Percentiles rank a stretch among this genome's conserved stretches.
Conservation (phyloP, 2,888 invertebrate genomes). For the Pterostichus niger region DNA sequence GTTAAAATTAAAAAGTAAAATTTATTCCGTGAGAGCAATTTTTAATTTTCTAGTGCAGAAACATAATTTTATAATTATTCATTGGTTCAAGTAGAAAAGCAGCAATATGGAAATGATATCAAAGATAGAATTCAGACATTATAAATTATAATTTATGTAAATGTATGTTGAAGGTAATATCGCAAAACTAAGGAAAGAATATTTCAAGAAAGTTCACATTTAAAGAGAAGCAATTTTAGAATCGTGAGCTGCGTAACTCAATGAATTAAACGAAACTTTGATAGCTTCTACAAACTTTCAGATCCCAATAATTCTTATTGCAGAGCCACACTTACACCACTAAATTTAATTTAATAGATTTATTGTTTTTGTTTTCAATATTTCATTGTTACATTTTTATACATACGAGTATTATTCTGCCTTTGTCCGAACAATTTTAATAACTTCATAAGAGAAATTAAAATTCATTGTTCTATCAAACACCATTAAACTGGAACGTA, state of each 20-base stretch:
- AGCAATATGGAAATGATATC: slow-evolving; percentile 30
- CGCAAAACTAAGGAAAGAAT: slow-evolving; percentile 33
- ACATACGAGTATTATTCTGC: too few relatives aligned
- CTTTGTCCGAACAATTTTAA: too few relatives aligned
- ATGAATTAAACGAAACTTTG: slow-evolving; percentile 25
- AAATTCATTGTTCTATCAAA: too few relatives aligned
- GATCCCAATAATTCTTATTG: slow-evolving; percentile 8
- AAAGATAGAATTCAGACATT: slow-evolving; percentile 28
- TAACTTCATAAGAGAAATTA: too few relatives aligned
- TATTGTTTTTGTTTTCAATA: neutral
- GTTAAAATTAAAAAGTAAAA: too few relatives aligned
- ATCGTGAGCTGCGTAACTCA: slow-evolving; percentile 36
- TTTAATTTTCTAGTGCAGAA: too few relatives aligned
- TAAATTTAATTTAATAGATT: neutral
- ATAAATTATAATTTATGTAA: slow-evolving; percentile 52
- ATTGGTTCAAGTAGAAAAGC: slow-evolving; percentile 7
- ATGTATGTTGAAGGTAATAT: slow-evolving; percentile 47
- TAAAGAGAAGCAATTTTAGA: slow-evolving; percentile 28
- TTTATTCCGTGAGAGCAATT: too few relatives aligned
- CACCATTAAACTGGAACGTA: too few relatives aligned
- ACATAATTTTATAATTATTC: too few relatives aligned
- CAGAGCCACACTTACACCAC: neutral
- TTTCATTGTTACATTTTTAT: too few relatives aligned
- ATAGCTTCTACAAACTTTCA: slow-evolving; percentile 12
- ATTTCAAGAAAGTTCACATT: slow-evolving; percentile 39